Percentiles rank a stretch among this genome's conserved stretches.
phyloP scores from a whole-genome alignment of 1,140 invertebrate genomes.

The Drosophila mayri region DNA sequence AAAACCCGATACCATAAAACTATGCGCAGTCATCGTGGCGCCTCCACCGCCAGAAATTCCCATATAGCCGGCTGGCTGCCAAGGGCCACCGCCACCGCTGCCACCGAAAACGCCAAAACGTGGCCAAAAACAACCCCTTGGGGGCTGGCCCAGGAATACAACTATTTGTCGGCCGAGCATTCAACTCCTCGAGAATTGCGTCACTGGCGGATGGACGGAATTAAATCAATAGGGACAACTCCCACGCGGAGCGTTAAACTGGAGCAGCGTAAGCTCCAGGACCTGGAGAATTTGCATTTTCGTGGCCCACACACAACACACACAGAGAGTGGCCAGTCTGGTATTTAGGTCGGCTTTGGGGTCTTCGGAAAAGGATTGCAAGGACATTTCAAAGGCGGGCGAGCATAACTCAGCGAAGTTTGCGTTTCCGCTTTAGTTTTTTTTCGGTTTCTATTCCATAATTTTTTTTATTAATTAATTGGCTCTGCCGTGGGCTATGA shows the following conservation, averaged over 20 bases:
- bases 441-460: slow-evolving; percentile 57
- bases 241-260: slow-evolving; percentile 62
- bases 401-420: slow-evolving; percentile 63
- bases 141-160: slow-evolving; percentile 51
- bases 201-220: slow-evolving; percentile 63
- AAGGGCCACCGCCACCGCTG: slow-evolving; percentile 10
- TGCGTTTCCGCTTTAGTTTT: slow-evolving; percentile 50
- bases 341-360: slow-evolving; percentile 61
- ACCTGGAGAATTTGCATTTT: slow-evolving; percentile 68
- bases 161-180: slow-evolving; percentile 53
- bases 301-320: slow-evolving; percentile 22
- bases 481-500: slow-evolving; percentile 40
- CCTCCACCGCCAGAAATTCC: slow-evolving; percentile 53
- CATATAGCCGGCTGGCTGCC: slow-evolving; percentile 29
- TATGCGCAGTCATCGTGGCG: slow-evolving; percentile 79
- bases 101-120: slow-evolving; percentile 14
- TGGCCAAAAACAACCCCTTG: slow-evolving; percentile 73
- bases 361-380: slow-evolving; percentile 49
- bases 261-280: slow-evolving; percentile 47
- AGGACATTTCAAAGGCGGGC: slow-evolving; percentile 71
- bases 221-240: slow-evolving; percentile 81
- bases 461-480: slow-evolving; percentile 79
- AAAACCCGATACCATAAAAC: slow-evolving; percentile 65
- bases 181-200: slow-evolving; percentile 72
- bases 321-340: slow-evolving; percentile 39